Conservation (phyloP, 2,888 invertebrate genomes). For the Lithophane socia region DNA sequence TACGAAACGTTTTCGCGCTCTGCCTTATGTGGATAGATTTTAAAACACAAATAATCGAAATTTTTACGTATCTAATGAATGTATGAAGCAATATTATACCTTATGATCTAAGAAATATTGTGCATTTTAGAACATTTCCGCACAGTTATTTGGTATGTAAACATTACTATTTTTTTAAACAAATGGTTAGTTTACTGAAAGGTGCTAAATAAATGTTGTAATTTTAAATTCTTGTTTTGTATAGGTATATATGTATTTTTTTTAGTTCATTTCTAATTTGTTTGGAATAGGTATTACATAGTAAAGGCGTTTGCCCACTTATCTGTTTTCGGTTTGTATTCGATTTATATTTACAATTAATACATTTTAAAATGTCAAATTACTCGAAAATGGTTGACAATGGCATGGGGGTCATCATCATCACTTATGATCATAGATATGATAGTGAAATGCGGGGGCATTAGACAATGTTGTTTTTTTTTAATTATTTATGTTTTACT, state of each 20-base stretch:
- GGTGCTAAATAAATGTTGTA: conserved; percentile 36
- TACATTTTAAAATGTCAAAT: no score
- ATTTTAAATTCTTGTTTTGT: conserved; percentile 16
- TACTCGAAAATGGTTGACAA: no score
- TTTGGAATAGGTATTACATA: neutral
- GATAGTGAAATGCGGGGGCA: no score
- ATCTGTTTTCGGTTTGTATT: no score
- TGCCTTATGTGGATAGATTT: neutral
- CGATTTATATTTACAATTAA: no score
- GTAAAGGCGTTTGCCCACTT: neutral
- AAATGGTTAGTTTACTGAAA: conserved; percentile 19
- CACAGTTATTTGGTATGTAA: conserved; percentile 13
- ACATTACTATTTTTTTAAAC: conserved; percentile 6
- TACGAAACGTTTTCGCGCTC: no score
- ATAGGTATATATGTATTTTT: neutral
- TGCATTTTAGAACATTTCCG: neutral
- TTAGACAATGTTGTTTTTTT: neutral
- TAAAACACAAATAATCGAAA: neutral
- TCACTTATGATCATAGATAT: no score
- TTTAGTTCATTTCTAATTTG: neutral
- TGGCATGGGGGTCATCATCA: no score
- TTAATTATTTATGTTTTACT: neutral
- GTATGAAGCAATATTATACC: neutral
- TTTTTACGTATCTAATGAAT: neutral
- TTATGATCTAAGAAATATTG: neutral